Percentiles rank a stretch among this genome's conserved stretches.
Evolutionary conservation across 2,113 vertebrate genomes (phyloP).

Genomic region (Rhadina sibilatrix): DNA sequence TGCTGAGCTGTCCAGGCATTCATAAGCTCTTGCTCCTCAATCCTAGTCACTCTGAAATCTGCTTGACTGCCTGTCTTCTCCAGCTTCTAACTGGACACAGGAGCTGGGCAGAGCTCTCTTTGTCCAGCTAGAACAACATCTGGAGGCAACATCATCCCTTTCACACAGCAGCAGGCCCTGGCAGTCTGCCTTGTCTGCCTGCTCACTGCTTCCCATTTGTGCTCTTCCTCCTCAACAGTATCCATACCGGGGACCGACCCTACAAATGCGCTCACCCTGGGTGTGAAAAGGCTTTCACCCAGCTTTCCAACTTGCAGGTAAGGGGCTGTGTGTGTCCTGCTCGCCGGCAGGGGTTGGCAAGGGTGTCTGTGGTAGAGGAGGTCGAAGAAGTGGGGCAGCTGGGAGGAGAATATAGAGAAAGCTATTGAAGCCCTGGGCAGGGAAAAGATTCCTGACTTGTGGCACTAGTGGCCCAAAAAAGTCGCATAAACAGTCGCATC

Average conservation of each 20-base stretch:
- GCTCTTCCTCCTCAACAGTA: constrained; percentile 78
- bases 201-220: constrained; percentile 28
- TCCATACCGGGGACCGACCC: constrained; percentile 96
- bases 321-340: not conserved
- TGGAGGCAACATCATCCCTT: not conserved
- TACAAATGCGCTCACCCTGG: constrained; percentile 94
- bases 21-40: not conserved
- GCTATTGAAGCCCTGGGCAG: not conserved
- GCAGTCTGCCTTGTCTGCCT: not conserved
- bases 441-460: not conserved
- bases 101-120: constrained; percentile 28
- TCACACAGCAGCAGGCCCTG: not conserved
- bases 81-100: not conserved
- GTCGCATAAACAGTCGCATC: accelerated
- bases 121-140: not conserved
- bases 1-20: not conserved
- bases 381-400: not conserved
- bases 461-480: not conserved
- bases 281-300: constrained; percentile 97
- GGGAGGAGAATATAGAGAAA: not conserved
- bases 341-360: not conserved
- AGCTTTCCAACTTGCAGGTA: constrained; percentile 98
- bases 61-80: not conserved
- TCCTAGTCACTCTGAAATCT: not conserved
- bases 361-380: not conserved